Evolutionary conservation across 2,113 vertebrate genomes (phyloP).

Genomic region (Arvicanthis niloticus): DNA sequence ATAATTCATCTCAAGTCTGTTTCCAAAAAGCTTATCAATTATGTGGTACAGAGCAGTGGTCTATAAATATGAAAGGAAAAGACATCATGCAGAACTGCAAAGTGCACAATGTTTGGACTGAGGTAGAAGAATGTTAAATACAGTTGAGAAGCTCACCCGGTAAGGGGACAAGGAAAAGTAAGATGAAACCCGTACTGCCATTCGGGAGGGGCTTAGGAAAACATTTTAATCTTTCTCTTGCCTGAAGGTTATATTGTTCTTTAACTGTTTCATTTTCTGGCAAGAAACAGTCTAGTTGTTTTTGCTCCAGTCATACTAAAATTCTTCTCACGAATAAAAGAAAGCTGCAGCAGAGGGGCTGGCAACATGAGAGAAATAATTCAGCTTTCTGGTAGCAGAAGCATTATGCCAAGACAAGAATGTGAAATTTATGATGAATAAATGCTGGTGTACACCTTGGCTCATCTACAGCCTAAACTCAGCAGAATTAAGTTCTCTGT

Average conservation of each 20-base stretch:
- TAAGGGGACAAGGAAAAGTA: not conserved
- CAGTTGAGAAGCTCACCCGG: not conserved
- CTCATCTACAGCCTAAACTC: not conserved
- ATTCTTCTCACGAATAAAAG: not conserved
- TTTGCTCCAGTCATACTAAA: not conserved
- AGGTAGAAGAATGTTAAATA: not conserved
- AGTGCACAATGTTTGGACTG: not conserved
- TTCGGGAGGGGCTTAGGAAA: not conserved
- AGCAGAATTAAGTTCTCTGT: not conserved
- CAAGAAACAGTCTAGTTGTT: not conserved
- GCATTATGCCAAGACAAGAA: not conserved
- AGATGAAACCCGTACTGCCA: not conserved
- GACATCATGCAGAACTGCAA: not conserved
- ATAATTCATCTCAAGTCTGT: not conserved
- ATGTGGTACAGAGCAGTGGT: not conserved
- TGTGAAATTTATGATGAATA: not conserved
- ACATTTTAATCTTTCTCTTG: not conserved
- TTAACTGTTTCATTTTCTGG: conserved; percentile 15
- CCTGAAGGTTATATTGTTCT: not conserved
- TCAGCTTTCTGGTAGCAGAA: not conserved
- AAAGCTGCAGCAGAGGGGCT: not conserved
- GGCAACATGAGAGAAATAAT: not conserved
- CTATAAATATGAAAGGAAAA: not conserved
- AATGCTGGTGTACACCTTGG: not conserved
- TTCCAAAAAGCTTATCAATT: conserved; percentile 35